A percentile compares a stretch with the other conserved stretches of the same genome.
phyloP scores from a whole-genome alignment of 2,113 vertebrate species.

The human region GRCh38 chr1:81433001-81433500 shows the following conservation, averaged over 20 bases:
- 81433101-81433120: neutral
- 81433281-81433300: constrained; percentile 72
- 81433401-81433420: neutral
- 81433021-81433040: neutral
- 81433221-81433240: constrained; percentile 64
- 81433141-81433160: constrained; percentile 64
- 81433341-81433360: constrained; percentile 61
- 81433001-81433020: constrained; percentile 45
- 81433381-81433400: constrained; percentile 60
- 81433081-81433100: constrained; percentile 16
- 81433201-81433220: constrained; percentile 69
- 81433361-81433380: constrained; percentile 44
- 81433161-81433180: constrained; percentile 65
- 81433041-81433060: neutral
- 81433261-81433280: constrained; percentile 73
- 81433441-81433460: constrained; percentile 44
- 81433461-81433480: neutral
- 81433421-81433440: neutral
- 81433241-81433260: constrained; percentile 70
- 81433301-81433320: constrained; percentile 49
- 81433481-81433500: neutral
- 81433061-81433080: constrained; percentile 21
- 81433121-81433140: constrained; percentile 40
- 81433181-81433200: constrained; percentile 63
- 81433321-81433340: constrained; percentile 69